These are phyloP conservation scores for Lamellibrachia satsuma DNA, from an alignment of 2,888 invertebrate genomes.

Conservation along the genomic window DNA sequence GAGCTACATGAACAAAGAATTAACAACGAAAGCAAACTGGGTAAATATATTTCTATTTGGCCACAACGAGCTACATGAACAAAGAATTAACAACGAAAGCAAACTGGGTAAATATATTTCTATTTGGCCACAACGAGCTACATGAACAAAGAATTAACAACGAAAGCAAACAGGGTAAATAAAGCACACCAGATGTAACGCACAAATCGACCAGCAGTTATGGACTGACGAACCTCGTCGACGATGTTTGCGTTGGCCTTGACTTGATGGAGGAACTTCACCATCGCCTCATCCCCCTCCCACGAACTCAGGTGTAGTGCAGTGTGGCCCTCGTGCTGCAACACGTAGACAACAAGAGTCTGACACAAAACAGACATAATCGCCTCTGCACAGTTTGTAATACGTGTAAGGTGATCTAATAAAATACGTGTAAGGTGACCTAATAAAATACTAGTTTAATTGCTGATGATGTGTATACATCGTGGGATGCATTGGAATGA, in stretches of 20 bases:
- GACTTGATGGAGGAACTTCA: conserved; percentile 94
- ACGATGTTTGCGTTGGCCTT: conserved; percentile 93
- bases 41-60: not conserved
- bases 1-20: not conserved
- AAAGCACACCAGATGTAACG: not conserved
- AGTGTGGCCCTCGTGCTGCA: conserved; percentile 86
- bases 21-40: not conserved
- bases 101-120: not conserved
- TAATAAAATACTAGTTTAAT: conserved; percentile 13
- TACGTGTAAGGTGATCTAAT: no score
- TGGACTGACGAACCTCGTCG: conserved; percentile 78
- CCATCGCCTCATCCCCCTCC: conserved; percentile 91
- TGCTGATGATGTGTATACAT: not conserved
- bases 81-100: not conserved
- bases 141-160: not conserved
- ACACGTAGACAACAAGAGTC: conserved; percentile 22
- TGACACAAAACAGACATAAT: not conserved
- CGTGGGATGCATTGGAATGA: no score
- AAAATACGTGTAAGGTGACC: no score
- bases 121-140: not conserved
- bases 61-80: not conserved
- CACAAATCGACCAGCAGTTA: not conserved
- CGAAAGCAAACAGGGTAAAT: not conserved
- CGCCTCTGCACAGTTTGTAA: no score
- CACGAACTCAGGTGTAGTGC: conserved; percentile 94